Percentiles rank a stretch among this genome's conserved stretches.
phyloP scores from a whole-genome alignment of 2,888 invertebrate genomes.

The Stramonita haemastoma region DNA sequence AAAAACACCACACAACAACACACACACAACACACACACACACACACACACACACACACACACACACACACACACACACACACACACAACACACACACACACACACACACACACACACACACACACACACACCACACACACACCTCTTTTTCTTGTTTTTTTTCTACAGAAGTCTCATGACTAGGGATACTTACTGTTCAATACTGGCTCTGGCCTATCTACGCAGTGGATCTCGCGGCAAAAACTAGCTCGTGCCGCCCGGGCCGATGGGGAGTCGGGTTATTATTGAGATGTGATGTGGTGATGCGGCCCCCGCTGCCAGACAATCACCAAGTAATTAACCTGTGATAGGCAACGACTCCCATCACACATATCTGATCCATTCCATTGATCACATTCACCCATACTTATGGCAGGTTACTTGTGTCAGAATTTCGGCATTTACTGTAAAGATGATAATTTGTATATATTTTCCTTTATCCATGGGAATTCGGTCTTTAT shows the following conservation, averaged over 20 bases:
- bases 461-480: too few relatives aligned
- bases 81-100: not conserved
- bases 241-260: conserved; percentile 1
- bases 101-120: too few relatives aligned
- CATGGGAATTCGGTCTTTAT: too few relatives aligned
- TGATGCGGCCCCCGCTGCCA: conserved; percentile 13
- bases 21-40: too few relatives aligned
- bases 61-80: not conserved
- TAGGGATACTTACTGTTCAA: not conserved
- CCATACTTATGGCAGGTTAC: not conserved
- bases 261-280: not conserved
- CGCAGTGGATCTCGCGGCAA: not conserved
- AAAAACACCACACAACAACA: too few relatives aligned
- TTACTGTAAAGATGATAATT: too few relatives aligned
- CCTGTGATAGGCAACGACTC: conserved; percentile 30
- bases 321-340: conserved; percentile 38
- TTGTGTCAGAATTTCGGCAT: too few relatives aligned
- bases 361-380: conserved; percentile 35
- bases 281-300: conserved; percentile 37
- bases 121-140: not conserved
- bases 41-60: not conserved
- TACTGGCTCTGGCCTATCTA: conserved; percentile 17
- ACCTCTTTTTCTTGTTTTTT: not conserved
- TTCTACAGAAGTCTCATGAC: not conserved
- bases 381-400: conserved; percentile 4